Conservation (phyloP, 2,113 vertebrate genomes). For the Pseudopodoces humilis region DNA sequence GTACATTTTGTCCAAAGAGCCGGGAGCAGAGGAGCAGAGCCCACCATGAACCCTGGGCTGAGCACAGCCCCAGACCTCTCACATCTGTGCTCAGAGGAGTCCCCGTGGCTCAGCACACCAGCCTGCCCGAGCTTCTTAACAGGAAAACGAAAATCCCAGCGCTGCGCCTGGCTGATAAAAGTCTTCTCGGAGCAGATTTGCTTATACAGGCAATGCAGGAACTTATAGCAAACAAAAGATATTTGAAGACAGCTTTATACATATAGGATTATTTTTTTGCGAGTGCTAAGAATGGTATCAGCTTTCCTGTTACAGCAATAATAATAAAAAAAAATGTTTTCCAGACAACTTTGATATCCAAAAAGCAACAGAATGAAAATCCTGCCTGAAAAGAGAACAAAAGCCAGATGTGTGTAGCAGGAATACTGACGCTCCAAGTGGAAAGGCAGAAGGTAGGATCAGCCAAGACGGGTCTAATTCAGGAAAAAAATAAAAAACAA, state of each 20-base stretch:
- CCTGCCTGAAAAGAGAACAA: conserved; percentile 20
- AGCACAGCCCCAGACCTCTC: conserved; percentile 61
- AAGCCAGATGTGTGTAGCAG: conserved; percentile 47
- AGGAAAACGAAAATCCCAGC: conserved; percentile 55
- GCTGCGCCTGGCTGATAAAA: conserved; percentile 38
- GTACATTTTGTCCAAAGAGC: conserved; percentile 84
- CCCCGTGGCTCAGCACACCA: conserved; percentile 60
- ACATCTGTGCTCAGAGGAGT: conserved; percentile 73
- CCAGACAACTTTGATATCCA: conserved; percentile 26
- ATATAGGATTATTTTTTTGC: not conserved
- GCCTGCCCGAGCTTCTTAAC: conserved; percentile 48
- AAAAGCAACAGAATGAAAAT: conserved; percentile 41
- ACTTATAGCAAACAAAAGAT: conserved; percentile 38
- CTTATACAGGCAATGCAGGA: conserved; percentile 32
- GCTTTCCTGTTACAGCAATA: conserved; percentile 16
- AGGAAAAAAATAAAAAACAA: not conserved
- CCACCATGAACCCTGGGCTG: conserved; percentile 68
- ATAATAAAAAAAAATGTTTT: not conserved
- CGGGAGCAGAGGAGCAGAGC: conserved; percentile 29
- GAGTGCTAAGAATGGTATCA: not conserved
- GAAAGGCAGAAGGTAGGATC: conserved; percentile 44
- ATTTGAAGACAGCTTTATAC: conserved; percentile 19
- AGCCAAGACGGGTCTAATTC: conserved; percentile 27
- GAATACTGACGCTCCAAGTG: not conserved
- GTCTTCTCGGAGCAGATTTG: conserved; percentile 32